Evolutionary conservation across 1,140 invertebrate genomes (phyloP).

Genomic region (Drosophila tristis): DNA sequence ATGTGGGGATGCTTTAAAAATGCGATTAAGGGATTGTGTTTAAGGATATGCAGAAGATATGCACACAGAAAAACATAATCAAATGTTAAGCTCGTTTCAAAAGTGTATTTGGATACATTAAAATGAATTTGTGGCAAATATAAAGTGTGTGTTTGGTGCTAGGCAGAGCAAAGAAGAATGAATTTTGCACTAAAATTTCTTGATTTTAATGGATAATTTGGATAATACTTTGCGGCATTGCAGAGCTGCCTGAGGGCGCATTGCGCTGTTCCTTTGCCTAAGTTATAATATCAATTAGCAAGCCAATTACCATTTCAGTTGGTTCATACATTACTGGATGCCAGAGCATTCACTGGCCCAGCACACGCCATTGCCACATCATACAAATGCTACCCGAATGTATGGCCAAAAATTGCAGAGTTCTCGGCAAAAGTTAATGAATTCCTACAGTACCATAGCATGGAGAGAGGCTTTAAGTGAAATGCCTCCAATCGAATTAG

Average conservation of each 20-base stretch:
- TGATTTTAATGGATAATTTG: no score
- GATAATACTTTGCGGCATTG: no score
- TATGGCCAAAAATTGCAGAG: slow-evolving; percentile 16
- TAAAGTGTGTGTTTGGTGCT: background rate
- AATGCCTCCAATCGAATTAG: slow-evolving; percentile 81
- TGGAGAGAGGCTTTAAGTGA: slow-evolving; percentile 44
- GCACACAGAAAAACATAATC: slow-evolving; percentile 19
- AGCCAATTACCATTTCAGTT: slow-evolving; percentile 42
- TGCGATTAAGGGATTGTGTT: slow-evolving; percentile 48
- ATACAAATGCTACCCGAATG: slow-evolving; percentile 23
- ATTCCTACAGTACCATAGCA: slow-evolving; percentile 18
- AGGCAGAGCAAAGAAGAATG: no score
- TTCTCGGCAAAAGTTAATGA: slow-evolving; percentile 60
- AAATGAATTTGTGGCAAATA: slow-evolving; percentile 11
- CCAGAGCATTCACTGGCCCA: slow-evolving; percentile 17
- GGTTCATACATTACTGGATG: slow-evolving; percentile 49
- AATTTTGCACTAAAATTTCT: no score
- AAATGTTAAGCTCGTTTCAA: slow-evolving; percentile 32
- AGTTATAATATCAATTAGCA: slow-evolving; percentile 32
- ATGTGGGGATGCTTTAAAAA: slow-evolving; percentile 38
- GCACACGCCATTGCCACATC: slow-evolving; percentile 69
- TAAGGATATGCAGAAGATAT: slow-evolving; percentile 20
- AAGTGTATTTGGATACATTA: slow-evolving; percentile 12
- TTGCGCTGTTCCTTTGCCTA: no score
- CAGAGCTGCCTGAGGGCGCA: no score